A percentile compares a stretch with the other conserved stretches of the same genome.
Conservation (phyloP, 1,140 invertebrate species). For the Aphis gossypii region DNA sequence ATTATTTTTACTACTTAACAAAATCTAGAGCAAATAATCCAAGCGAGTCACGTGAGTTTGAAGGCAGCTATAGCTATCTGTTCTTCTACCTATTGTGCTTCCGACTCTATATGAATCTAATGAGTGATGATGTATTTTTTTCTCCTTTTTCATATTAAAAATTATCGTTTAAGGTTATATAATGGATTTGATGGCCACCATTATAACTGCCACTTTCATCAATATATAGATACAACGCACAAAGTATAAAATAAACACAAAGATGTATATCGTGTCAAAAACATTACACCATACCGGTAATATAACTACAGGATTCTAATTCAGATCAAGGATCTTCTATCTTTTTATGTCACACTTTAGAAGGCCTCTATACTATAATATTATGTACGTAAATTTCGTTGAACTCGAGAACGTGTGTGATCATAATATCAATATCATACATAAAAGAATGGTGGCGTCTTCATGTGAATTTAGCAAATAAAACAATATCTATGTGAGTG, state of each 20-base stretch:
- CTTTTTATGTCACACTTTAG: constrained; percentile 26
- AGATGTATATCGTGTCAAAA: background rate
- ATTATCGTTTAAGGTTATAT: constrained; percentile 19
- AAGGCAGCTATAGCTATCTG: background rate
- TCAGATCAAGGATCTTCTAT: constrained; percentile 54
- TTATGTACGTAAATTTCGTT: constrained; percentile 1
- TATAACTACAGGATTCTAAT: constrained; percentile 43
- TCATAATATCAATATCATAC: background rate
- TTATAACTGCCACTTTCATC: background rate
- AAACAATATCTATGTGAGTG: background rate
- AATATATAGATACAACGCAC: background rate
- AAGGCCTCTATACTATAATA: constrained; percentile 33
- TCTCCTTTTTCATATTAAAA: background rate
- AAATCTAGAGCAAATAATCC: background rate
- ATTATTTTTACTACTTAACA: background rate
- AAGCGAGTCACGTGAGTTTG: background rate
- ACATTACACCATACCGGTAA: constrained; percentile 54
- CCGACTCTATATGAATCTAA: background rate
- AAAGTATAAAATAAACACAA: background rate
- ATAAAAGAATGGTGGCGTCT: background rate
- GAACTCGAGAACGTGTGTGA: background rate
- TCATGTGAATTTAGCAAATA: background rate
- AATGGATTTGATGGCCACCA: background rate
- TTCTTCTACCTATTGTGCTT: background rate
- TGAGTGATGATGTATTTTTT: constrained; percentile 5